Evolutionary conservation across 2,113 vertebrate genomes (phyloP).

Genomic region (Lophotis ruficrista): DNA sequence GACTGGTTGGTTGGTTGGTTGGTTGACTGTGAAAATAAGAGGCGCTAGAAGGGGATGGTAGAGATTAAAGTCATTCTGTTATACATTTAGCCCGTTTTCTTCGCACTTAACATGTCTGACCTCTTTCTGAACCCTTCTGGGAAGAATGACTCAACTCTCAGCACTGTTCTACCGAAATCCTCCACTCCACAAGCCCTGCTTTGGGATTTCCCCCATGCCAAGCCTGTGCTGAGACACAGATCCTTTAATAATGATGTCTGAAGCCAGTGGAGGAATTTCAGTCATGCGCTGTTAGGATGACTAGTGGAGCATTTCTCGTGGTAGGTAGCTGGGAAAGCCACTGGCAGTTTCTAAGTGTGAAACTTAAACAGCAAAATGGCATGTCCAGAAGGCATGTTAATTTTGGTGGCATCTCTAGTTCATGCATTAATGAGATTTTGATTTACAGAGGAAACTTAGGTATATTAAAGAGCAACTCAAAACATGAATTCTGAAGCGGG

Average conservation of each 20-base stretch:
- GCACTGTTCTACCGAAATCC: accelerated
- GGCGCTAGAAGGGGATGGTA: background rate
- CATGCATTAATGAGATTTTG: too few species aligned
- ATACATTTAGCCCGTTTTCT: background rate
- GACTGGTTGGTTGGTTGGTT: background rate
- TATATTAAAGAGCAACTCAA: background rate
- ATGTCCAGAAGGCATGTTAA: background rate
- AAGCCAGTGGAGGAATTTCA: background rate
- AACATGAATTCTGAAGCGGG: background rate
- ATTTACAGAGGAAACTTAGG: background rate
- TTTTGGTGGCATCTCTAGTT: background rate
- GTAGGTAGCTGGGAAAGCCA: background rate
- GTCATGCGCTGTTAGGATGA: accelerated
- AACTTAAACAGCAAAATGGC: background rate
- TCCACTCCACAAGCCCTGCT: background rate
- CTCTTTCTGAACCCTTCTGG: conserved; percentile 1
- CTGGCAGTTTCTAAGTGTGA: background rate
- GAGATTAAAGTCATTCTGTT: background rate
- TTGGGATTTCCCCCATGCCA: background rate
- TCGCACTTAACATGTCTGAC: background rate
- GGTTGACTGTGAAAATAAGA: background rate
- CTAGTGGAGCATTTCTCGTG: background rate
- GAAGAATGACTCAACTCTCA: background rate
- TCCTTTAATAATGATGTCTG: background rate
- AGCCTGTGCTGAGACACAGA: background rate